Evolutionary conservation across 2,888 invertebrate species (phyloP).

Genomic region (Spisula subtruncata): DNA sequence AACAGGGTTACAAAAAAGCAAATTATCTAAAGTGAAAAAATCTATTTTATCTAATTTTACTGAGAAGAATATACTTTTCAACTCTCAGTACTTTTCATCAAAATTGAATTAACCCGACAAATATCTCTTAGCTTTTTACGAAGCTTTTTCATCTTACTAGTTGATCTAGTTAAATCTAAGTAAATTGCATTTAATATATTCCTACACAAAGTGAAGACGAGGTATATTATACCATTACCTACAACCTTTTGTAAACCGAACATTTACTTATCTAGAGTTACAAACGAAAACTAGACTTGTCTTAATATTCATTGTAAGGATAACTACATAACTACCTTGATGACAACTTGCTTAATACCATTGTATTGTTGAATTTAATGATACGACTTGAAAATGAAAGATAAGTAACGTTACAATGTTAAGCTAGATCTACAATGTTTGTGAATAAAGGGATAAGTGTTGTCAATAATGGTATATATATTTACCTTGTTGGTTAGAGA

Average conservation of each 20-base stretch:
- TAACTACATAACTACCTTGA: background rate
- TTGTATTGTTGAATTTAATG: background rate
- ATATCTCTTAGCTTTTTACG: background rate
- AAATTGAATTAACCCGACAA: background rate
- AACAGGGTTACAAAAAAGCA: background rate
- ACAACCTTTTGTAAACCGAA: background rate
- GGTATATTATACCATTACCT: background rate
- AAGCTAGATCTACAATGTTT: no score
- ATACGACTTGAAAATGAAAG: background rate
- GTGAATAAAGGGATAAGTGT: background rate
- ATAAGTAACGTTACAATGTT: background rate
- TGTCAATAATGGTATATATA: background rate
- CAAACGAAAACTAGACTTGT: background rate
- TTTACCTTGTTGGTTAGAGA: background rate
- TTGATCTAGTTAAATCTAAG: conserved; percentile 2
- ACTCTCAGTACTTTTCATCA: background rate
- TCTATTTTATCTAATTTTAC: background rate
- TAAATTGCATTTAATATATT: conserved; percentile 2
- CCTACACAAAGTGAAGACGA: background rate
- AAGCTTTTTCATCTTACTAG: background rate
- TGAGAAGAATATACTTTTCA: background rate
- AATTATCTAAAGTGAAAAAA: conserved; percentile 15
- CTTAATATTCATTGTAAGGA: background rate
- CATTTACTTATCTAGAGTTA: background rate
- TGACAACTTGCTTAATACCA: background rate